Conservation (phyloP, 37 sponge, comb jelly and placozoan species). For the Corticium candelabrum region DNA sequence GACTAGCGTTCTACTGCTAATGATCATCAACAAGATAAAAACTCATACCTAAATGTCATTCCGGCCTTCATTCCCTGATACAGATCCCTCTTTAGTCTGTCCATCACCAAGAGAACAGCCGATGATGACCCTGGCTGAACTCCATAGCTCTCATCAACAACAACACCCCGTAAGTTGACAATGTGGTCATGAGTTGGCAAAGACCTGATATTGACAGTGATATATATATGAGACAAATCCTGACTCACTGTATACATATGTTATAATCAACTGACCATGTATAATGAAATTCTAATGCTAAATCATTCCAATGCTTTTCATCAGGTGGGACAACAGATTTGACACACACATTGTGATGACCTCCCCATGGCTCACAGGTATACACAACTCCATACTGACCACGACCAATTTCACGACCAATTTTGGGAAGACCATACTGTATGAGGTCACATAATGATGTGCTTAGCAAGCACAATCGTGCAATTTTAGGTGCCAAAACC, state of each 20-base stretch:
- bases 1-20: too few relatives aligned
- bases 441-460: slow-evolving; percentile 75
- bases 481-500: slow-evolving; percentile 74
- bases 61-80: slow-evolving; percentile 78
- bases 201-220: slow-evolving; percentile 35
- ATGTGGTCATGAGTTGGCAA: slow-evolving; percentile 81
- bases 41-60: not conserved
- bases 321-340: slow-evolving; percentile 95
- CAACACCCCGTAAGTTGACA: slow-evolving; percentile 75
- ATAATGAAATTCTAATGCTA: slow-evolving; percentile 98
- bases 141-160: slow-evolving; percentile 68
- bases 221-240: not conserved
- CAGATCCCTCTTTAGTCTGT: slow-evolving; percentile 80
- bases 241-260: not conserved
- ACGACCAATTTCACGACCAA: slow-evolving; percentile 75
- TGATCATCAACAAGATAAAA: too few relatives aligned
- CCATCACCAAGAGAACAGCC: slow-evolving; percentile 88
- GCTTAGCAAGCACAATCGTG: slow-evolving; percentile 61
- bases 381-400: slow-evolving; percentile 99
- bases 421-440: slow-evolving; percentile 76
- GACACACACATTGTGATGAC: slow-evolving; percentile 71
- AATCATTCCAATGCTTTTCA: slow-evolving; percentile 98
- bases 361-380: slow-evolving; percentile 88
- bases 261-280: slow-evolving; percentile 54
- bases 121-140: slow-evolving; percentile 33